A percentile compares a stretch with the other conserved stretches of the same genome.
phyloP scores from a whole-genome alignment of 2,113 vertebrate genomes.

The Prochilodus magdalenae region DNA sequence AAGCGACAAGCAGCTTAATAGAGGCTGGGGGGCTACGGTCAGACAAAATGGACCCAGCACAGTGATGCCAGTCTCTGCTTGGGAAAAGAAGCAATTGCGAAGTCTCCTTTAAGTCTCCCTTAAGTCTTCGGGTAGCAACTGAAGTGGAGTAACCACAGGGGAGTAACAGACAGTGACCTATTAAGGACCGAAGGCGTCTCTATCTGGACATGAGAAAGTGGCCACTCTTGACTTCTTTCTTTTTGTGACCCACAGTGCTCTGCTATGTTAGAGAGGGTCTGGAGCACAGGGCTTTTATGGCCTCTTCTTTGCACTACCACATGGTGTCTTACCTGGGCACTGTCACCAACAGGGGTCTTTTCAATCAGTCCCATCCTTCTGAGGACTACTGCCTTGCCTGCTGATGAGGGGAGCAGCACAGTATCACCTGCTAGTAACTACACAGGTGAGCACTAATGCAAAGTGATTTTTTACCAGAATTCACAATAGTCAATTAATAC shows the following conservation, averaged over 20 bases:
- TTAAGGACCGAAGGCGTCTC: neutral
- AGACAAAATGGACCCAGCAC: too few species aligned
- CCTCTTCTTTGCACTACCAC: constrained; percentile 49
- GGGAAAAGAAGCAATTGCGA: neutral
- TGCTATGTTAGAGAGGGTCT: constrained; percentile 44
- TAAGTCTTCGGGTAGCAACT: neutral
- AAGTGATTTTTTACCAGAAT: neutral
- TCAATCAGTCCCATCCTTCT: constrained; percentile 32
- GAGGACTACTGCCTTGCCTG: neutral
- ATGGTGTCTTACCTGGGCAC: constrained; percentile 50
- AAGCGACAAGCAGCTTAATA: too few species aligned
- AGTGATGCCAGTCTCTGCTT: neutral
- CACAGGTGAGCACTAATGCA: constrained; percentile 64
- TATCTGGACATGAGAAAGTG: neutral
- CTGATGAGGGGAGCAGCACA: constrained; percentile 35
- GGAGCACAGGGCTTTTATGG: constrained; percentile 41
- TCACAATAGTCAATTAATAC: too few species aligned
- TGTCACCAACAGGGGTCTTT: constrained; percentile 50
- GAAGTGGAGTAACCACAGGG: neutral
- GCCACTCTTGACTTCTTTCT: neutral
- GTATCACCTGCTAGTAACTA: constrained; percentile 66
- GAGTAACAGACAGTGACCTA: neutral
- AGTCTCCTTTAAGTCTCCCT: neutral
- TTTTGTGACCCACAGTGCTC: constrained; percentile 15
- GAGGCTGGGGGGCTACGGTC: too few species aligned